phyloP scores from a whole-genome alignment of 1,140 invertebrate species.

The Antheraea pernyi region DNA sequence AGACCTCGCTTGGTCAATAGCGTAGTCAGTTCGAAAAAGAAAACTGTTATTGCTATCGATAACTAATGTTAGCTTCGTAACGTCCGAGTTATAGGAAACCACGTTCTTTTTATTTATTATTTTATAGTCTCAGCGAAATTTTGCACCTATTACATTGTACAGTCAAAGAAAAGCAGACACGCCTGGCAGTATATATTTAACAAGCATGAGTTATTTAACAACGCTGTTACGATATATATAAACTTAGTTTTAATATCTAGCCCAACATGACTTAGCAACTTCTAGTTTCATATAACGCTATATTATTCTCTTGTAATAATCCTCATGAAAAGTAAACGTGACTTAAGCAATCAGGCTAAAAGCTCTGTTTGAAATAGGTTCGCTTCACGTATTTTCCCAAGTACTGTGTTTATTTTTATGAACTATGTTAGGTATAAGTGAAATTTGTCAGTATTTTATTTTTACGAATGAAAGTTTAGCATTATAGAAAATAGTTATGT shows the following conservation, averaged over 20 bases:
- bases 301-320: neutral
- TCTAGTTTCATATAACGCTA: neutral
- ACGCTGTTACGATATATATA: neutral
- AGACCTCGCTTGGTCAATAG: no score
- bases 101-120: no score
- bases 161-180: no score
- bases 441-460: neutral
- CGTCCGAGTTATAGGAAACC: no score
- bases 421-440: neutral
- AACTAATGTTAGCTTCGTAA: no score
- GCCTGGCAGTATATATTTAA: no score
- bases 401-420: neutral
- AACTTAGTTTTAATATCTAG: neutral
- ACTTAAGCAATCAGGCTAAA: conserved; percentile 2
- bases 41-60: no score
- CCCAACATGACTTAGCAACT: neutral
- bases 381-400: neutral
- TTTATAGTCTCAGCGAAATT: no score
- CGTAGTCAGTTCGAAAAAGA: no score
- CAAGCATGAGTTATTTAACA: neutral
- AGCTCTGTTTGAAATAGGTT: neutral
- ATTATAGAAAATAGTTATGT: no score
- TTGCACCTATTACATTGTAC: no score
- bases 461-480: no score
- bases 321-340: neutral